Evolutionary conservation across 2,888 invertebrate species (phyloP).

Genomic region (Amphipyra berbera): DNA sequence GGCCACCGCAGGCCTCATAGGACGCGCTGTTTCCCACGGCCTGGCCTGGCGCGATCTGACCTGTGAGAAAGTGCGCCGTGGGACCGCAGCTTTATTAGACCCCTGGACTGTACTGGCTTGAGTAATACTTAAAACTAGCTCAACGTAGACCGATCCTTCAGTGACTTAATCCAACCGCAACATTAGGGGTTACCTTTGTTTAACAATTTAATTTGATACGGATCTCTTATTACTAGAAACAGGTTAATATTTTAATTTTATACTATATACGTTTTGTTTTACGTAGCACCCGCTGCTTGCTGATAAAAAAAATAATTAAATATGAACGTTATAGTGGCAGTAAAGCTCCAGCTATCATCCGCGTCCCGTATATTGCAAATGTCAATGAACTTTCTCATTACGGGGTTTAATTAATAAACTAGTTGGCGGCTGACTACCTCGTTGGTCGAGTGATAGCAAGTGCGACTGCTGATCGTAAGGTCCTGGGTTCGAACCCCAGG

Average conservation of each 20-base stretch:
- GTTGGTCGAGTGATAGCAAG: too few species aligned
- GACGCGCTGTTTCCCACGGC: too few species aligned
- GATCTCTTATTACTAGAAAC: too few species aligned
- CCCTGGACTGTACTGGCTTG: too few species aligned
- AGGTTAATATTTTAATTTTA: constrained; percentile 15
- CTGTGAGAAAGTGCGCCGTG: too few species aligned
- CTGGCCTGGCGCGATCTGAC: too few species aligned
- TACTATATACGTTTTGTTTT: constrained; percentile 13
- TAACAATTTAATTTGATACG: constrained; percentile 38
- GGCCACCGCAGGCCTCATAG: too few species aligned
- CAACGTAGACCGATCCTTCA: too few species aligned
- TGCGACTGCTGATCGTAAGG: too few species aligned
- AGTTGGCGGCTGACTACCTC: constrained; percentile 24
- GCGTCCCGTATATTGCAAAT: constrained; percentile 3
- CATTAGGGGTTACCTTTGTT: constrained; percentile 21
- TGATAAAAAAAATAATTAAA: constrained; percentile 48
- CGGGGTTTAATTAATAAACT: constrained; percentile 24
- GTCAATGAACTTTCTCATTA: constrained; percentile 37
- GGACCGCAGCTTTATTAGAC: too few species aligned
- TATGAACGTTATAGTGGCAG: constrained; percentile 23
- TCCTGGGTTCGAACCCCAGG: too few species aligned
- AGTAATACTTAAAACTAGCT: constrained; percentile 22
- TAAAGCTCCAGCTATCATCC: constrained; percentile 26
- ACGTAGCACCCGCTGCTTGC: constrained; percentile 4
- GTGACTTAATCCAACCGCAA: too few species aligned